A percentile compares a stretch with the other conserved stretches of the same genome.
phyloP scores from a whole-genome alignment of 2,113 vertebrate species.

The Osmerus mordax region DNA sequence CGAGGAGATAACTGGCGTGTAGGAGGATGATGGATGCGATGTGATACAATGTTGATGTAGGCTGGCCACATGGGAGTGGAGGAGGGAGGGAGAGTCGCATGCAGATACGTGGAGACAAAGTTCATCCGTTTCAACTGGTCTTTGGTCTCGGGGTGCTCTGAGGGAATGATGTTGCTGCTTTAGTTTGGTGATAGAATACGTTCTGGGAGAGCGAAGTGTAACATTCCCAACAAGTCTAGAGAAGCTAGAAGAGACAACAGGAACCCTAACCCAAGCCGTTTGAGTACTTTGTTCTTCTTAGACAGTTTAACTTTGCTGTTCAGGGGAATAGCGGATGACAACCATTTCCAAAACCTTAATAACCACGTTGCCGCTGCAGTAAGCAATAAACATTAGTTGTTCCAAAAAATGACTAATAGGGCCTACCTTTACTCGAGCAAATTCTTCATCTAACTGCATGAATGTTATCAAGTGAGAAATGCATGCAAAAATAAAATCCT shows the following conservation, averaged over 20 bases:
- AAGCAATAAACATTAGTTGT: slow-evolving; percentile 68
- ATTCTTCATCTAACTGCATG: slow-evolving; percentile 78
- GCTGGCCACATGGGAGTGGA: slow-evolving; percentile 54
- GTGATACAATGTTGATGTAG: slow-evolving; percentile 59
- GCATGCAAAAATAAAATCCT: slow-evolving; percentile 81
- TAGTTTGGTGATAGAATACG: too few relatives aligned
- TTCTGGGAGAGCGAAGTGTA: not conserved
- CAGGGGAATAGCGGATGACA: slow-evolving; percentile 60
- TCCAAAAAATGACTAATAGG: slow-evolving; percentile 70
- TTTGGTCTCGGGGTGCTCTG: slow-evolving; percentile 34
- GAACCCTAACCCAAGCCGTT: not conserved
- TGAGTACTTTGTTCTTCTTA: not conserved
- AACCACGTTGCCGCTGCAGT: slow-evolving; percentile 47
- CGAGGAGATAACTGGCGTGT: slow-evolving; percentile 63
- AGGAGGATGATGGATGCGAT: slow-evolving; percentile 68
- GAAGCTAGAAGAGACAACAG: too few relatives aligned
- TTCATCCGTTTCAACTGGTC: slow-evolving; percentile 28
- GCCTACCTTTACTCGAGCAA: slow-evolving; percentile 70
- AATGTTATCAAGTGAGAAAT: slow-evolving; percentile 83
- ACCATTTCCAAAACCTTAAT: slow-evolving; percentile 35
- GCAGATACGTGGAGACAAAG: not conserved
- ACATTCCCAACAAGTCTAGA: not conserved
- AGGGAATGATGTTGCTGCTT: slow-evolving; percentile 6
- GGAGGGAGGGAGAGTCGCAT: slow-evolving; percentile 40
- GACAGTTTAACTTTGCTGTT: slow-evolving; percentile 37